phyloP scores from a whole-genome alignment of 2,113 vertebrate species.

The Sinosuthora webbiana region DNA sequence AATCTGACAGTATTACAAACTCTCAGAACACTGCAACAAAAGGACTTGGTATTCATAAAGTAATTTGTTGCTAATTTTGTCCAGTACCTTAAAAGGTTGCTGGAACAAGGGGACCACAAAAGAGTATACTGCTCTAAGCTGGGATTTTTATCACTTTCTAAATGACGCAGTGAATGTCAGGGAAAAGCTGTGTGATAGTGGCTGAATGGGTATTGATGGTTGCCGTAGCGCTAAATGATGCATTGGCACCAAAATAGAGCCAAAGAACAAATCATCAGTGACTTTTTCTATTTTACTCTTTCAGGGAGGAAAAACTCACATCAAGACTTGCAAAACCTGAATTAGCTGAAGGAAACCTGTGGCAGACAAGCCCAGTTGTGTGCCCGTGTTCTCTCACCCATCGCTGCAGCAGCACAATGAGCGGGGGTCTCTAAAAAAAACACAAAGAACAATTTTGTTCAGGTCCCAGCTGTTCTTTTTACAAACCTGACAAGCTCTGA shows the following conservation, averaged over 20 bases:
- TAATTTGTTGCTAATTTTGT: conserved; percentile 69
- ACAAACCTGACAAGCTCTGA: not conserved
- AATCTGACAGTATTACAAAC: conserved; percentile 54
- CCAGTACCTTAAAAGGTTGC: conserved; percentile 66
- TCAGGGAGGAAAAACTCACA: conserved; percentile 14
- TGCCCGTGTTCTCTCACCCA: not conserved
- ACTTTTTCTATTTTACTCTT: conserved; percentile 56
- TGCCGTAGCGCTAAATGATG: conserved; percentile 54
- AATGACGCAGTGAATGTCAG: conserved; percentile 71
- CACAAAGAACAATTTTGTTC: not conserved
- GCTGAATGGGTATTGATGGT: conserved; percentile 68
- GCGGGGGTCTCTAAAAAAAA: not conserved
- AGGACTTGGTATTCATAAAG: conserved; percentile 57
- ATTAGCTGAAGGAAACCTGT: not conserved
- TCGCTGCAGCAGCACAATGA: not conserved
- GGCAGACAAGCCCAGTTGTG: not conserved
- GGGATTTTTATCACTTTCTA: conserved; percentile 73
- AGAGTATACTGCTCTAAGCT: conserved; percentile 67
- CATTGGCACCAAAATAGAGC: conserved; percentile 49
- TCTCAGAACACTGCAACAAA: conserved; percentile 54
- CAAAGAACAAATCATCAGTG: conserved; percentile 60
- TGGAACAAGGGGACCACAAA: conserved; percentile 64
- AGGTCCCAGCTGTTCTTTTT: not conserved
- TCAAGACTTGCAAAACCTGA: conserved; percentile 34
- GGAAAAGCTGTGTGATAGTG: conserved; percentile 66